These are phyloP conservation scores for Neoascia interrupta DNA, from an alignment of 2,888 invertebrate species.

Conservation along the genomic window DNA sequence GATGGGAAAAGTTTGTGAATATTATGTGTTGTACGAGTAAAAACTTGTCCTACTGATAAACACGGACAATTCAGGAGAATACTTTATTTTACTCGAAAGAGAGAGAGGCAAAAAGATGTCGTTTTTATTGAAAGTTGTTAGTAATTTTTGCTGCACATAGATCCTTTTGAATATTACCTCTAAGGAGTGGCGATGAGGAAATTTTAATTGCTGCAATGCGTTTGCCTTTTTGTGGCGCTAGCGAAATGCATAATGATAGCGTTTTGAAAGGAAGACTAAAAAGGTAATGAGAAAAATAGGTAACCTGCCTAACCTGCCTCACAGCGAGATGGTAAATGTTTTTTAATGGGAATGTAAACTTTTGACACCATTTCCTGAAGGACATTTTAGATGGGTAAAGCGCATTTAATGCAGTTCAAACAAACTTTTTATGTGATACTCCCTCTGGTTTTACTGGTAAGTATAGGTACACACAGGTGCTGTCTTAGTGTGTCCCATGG, in stretches of 20 bases:
- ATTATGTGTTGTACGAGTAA: conserved; percentile 38
- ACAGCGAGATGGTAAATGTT: no score
- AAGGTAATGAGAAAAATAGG: not conserved
- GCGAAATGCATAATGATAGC: no score
- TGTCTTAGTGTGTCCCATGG: no score
- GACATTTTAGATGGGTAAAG: no score
- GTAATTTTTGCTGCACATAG: conserved; percentile 30
- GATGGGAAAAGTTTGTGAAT: conserved; percentile 45
- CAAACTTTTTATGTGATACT: no score
- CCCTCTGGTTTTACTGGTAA: no score
- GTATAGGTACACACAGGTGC: no score
- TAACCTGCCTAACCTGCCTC: no score
- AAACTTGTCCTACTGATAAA: conserved; percentile 51
- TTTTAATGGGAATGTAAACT: no score
- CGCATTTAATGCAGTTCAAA: no score
- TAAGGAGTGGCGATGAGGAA: conserved; percentile 7
- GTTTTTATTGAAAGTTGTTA: conserved; percentile 43
- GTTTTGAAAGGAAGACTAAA: no score
- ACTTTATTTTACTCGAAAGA: conserved; percentile 5
- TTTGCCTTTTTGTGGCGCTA: conserved; percentile 7
- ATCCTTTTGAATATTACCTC: conserved; percentile 18
- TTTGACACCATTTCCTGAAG: no score
- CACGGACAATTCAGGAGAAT: conserved; percentile 55
- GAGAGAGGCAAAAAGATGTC: not conserved
- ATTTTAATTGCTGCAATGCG: conserved; percentile 43